These are phyloP conservation scores for Synanthedon vespiformis DNA, from an alignment of 2,888 invertebrate species.

Conservation along the genomic window DNA sequence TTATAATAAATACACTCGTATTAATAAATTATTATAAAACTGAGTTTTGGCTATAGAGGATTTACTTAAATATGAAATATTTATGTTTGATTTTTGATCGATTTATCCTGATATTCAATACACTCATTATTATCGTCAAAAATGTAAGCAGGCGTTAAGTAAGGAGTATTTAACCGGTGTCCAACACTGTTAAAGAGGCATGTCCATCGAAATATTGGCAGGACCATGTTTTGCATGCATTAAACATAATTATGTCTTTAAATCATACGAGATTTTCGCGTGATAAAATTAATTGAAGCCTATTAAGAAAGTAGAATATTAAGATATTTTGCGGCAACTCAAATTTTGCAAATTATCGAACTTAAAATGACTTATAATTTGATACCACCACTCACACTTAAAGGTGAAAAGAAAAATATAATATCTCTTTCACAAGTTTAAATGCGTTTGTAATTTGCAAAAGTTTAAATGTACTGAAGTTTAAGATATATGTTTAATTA, in stretches of 20 bases:
- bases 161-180: constrained; percentile 9
- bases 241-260: constrained; percentile 20
- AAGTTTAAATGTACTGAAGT: too few species aligned
- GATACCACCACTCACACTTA: not conserved
- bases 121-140: constrained; percentile 18
- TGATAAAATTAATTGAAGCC: not conserved
- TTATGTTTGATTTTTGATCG: too few species aligned
- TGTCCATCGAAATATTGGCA: constrained; percentile 21
- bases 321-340: not conserved
- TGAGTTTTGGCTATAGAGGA: too few species aligned
- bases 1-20: too few species aligned
- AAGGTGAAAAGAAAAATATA: not conserved
- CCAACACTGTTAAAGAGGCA: constrained; percentile 5
- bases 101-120: too few species aligned
- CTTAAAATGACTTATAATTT: not conserved
- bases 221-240: constrained; percentile 7
- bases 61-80: too few species aligned
- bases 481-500: too few species aligned
- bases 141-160: constrained; percentile 36
- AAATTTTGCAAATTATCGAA: not conserved
- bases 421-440: not conserved
- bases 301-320: not conserved
- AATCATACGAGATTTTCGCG: constrained; percentile 5
- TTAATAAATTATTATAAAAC: too few species aligned
- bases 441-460: too few species aligned